Evolutionary conservation across 2,888 invertebrate species (phyloP).

Genomic region (Brachyopa scutellaris): DNA sequence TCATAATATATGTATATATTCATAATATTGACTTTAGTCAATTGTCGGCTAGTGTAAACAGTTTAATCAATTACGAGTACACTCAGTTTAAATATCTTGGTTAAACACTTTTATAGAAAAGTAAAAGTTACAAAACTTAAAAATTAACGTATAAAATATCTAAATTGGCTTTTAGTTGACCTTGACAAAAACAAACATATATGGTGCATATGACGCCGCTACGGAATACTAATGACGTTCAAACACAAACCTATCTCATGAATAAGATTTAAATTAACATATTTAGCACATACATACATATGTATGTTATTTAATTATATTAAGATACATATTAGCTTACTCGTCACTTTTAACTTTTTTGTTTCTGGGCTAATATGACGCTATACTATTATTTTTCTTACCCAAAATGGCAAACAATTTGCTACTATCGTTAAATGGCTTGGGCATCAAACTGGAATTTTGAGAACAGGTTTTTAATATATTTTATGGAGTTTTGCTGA

Average conservation of each 20-base stretch:
- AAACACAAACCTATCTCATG: background rate
- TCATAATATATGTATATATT: too few species aligned
- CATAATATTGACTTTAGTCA: too few species aligned
- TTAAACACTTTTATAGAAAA: too few species aligned
- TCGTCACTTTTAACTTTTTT: too few species aligned
- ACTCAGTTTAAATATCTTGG: too few species aligned
- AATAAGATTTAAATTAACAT: constrained; percentile 36
- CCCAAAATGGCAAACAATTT: background rate
- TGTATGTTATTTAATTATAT: too few species aligned
- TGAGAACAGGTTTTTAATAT: background rate
- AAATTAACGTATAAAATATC: too few species aligned
- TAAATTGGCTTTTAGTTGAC: background rate
- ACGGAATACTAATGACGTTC: constrained; percentile 13
- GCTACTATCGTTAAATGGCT: background rate
- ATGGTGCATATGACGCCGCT: background rate
- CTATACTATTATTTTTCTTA: too few species aligned
- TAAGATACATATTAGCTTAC: too few species aligned
- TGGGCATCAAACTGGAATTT: background rate
- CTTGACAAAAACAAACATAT: constrained; percentile 41
- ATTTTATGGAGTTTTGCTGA: background rate
- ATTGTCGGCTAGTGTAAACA: too few species aligned
- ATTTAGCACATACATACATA: constrained; percentile 30
- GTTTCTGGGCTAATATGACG: background rate
- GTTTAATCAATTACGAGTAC: too few species aligned
- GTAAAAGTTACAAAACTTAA: too few species aligned